Conservation (phyloP, 2,797 vertebrate genomes). For the Rhinichthys osculus region DNA sequence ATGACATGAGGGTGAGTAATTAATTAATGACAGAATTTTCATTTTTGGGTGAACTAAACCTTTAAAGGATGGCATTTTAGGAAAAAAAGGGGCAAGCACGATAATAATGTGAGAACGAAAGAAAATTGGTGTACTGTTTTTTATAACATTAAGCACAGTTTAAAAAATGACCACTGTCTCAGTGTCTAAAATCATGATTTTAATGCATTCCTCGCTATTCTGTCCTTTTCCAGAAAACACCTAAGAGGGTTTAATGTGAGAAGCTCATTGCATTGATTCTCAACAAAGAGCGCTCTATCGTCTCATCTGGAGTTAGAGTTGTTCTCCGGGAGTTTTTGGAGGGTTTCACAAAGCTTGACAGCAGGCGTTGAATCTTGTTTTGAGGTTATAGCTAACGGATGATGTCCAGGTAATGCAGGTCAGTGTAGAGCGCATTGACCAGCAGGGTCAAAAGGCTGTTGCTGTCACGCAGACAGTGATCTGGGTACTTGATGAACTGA, state of each 20-base stretch:
- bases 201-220: background rate
- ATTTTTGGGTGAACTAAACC: too few relatives aligned
- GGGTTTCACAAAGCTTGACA: background rate
- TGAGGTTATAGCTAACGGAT: slow-evolving; percentile 78
- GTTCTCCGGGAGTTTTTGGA: background rate
- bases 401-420: slow-evolving; percentile 91
- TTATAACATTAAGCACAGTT: background rate
- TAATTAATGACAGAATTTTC: too few relatives aligned
- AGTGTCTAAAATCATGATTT: slow-evolving; percentile 9
- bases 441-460: slow-evolving; percentile 88
- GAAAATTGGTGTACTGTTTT: background rate
- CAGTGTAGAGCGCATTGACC: slow-evolving; percentile 88
- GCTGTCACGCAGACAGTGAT: slow-evolving; percentile 88
- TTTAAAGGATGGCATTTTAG: background rate
- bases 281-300: background rate
- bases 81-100: background rate
- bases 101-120: background rate
- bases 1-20: too few relatives aligned
- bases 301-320: background rate
- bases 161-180: background rate
- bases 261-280: background rate
- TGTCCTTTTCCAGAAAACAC: background rate
- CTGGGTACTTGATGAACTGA: slow-evolving; percentile 89
- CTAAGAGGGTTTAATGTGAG: background rate
- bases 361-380: background rate